These are phyloP conservation scores for Danaus melanippus DNA, from an alignment of 1,140 invertebrate genomes.

Conservation along the genomic window DNA sequence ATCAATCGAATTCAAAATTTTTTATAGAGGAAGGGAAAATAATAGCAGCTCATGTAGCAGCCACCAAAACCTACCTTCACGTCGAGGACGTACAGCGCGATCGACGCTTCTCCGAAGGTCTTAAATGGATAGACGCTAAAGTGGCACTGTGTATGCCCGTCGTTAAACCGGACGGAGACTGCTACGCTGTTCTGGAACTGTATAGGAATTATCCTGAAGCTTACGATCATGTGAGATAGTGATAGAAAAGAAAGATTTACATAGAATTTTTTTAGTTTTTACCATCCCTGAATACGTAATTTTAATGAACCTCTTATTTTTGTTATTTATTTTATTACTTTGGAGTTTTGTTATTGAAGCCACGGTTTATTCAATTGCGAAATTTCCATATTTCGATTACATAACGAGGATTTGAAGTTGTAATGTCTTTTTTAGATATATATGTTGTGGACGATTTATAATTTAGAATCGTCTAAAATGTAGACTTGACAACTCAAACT, in stretches of 20 bases:
- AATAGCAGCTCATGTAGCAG: constrained; percentile 71
- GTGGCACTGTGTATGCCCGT: constrained; percentile 72
- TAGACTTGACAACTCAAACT: no score
- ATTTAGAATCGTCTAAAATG: no score
- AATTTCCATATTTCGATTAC: no score
- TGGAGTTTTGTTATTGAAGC: no score
- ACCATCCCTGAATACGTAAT: no score
- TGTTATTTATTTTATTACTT: no score
- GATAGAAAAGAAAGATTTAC: background rate
- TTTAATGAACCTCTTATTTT: no score
- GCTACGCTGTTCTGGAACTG: constrained; percentile 71
- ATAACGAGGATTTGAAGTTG: no score
- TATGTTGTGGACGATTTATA: no score
- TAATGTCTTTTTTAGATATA: no score
- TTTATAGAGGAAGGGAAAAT: constrained; percentile 56
- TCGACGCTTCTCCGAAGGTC: constrained; percentile 65
- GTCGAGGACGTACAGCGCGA: constrained; percentile 69
- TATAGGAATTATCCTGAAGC: constrained; percentile 51
- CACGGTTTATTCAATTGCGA: no score
- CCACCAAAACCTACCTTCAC: constrained; percentile 67
- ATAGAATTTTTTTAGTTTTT: no score
- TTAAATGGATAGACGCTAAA: constrained; percentile 65
- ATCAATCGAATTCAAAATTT: background rate
- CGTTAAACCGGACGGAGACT: constrained; percentile 69
- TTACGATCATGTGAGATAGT: constrained; percentile 26